phyloP scores from a whole-genome alignment of 1,140 invertebrate genomes.

The Idris sp. region DNA sequence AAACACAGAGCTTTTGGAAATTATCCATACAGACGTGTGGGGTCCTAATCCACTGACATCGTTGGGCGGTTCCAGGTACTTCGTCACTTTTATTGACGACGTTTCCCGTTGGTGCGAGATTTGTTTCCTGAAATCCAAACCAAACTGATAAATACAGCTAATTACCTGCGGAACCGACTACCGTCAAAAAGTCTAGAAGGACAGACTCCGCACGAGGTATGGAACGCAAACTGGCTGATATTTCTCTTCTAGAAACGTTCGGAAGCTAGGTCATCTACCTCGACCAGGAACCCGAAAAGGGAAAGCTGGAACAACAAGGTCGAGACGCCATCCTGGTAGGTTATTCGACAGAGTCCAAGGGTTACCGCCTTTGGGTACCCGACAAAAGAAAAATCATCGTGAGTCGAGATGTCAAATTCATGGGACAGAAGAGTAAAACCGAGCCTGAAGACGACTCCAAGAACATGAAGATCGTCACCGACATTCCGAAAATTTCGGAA shows the following conservation, averaged over 20 bases:
- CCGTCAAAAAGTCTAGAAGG: constrained; percentile 18
- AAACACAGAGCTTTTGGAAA: not conserved
- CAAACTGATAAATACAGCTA: constrained; percentile 69
- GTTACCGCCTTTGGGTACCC: not conserved
- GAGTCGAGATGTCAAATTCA: constrained; percentile 16
- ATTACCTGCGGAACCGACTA: constrained; percentile 17
- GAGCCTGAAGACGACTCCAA: not conserved
- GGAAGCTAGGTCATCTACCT: constrained; percentile 3
- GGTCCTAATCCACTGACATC: constrained; percentile 17
- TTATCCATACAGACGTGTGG: constrained; percentile 28
- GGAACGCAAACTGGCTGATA: constrained; percentile 4
- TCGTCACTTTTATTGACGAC: constrained; percentile 27
- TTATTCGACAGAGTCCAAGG: constrained; percentile 6
- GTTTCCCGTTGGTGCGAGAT: constrained; percentile 8
- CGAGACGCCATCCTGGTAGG: constrained; percentile 8
- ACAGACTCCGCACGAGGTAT: constrained; percentile 10
- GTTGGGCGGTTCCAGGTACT: constrained; percentile 14
- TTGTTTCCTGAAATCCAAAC: constrained; percentile 42
- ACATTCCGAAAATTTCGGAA: too few species aligned
- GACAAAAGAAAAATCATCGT: constrained; percentile 13
- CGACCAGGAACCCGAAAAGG: not conserved
- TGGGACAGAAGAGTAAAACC: not conserved
- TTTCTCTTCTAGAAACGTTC: constrained; percentile 6
- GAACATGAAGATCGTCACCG: too few species aligned
- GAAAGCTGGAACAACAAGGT: constrained; percentile 23